Conservation (phyloP, 2,888 invertebrate species). For the Tanytarsus gracilentus region DNA sequence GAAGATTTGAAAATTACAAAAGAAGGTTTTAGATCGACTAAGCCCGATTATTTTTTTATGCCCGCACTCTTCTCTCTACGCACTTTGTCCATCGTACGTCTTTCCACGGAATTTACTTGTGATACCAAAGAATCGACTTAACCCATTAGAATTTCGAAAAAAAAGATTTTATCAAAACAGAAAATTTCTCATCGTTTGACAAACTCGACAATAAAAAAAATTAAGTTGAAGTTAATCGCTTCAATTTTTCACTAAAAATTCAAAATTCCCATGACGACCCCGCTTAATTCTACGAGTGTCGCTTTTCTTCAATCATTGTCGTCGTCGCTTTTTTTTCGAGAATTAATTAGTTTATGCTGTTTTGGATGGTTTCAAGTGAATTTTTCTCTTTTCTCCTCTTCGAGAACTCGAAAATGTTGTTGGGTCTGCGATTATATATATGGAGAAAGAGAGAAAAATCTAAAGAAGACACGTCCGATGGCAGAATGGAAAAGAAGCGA, state of each 20-base stretch:
- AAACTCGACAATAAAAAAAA: too few relatives aligned
- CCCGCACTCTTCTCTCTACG: too few relatives aligned
- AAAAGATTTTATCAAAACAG: too few relatives aligned
- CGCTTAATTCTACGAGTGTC: not conserved
- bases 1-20: not conserved
- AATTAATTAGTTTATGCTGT: conserved; percentile 10
- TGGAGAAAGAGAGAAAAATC: not conserved
- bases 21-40: not conserved
- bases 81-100: too few relatives aligned
- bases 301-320: not conserved
- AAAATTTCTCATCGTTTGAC: too few relatives aligned
- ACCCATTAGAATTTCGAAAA: too few relatives aligned
- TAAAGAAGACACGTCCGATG: not conserved
- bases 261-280: too few relatives aligned
- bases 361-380: not conserved
- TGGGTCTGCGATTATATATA: not conserved
- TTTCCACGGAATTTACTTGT: too few relatives aligned
- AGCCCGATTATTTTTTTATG: not conserved
- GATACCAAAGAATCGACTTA: too few relatives aligned
- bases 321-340: not conserved
- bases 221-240: too few relatives aligned
- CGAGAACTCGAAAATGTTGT: not conserved
- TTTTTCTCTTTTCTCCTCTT: not conserved
- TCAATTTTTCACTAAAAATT: too few relatives aligned
- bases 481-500: not conserved